Evolutionary conservation across 2,113 vertebrate species (phyloP), one percentile per base, ranked within the genome.

Genomic region (Nematolebias whitei): DNA sequence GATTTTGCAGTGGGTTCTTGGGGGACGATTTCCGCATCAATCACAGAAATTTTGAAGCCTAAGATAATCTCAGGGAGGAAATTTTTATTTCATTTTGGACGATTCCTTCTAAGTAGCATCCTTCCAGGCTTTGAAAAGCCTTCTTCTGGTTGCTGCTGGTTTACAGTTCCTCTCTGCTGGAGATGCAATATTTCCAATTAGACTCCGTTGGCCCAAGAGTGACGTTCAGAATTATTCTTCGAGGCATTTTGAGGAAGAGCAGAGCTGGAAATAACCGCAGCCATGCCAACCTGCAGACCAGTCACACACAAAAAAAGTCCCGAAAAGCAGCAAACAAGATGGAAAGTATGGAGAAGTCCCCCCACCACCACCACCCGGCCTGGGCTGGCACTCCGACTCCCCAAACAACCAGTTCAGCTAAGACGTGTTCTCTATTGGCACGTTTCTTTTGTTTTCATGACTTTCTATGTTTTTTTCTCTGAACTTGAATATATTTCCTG

Each of bases 201-300:
- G 26, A 32, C n/a, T 48, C 11, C 62, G 40, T 26, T 71, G 70
- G 55, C 54, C 57, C 41, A 4, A 45, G 35, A 71, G 51, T 73
- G 68, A 65, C 78, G 76, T 78, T 53, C 74, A 76, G 41, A 47
- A 23, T 52, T 64, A 49, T 63, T 82, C 61, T 76, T 71, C 60
- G 41, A 76, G 64, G 68, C 43, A 26, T 61, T 79, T 68, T 82
- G 78, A 85, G 66, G 69, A 72, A 85, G 57, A 49, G 74, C 85
- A 83, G 81, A 74, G 55, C 44, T 86, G 76, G 77, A 88, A 89
- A 89, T 83, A 43, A 78, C n/a, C 64, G 67, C 12, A 15, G 45
- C 39, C 19, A 40, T 88, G 85, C 80, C 87, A 87, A 66, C 51
- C 64, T 76, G 64, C 53, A 81, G 74, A 70, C 86, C 68, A 83